Base-by-base conservation (phyloP, 2,888 invertebrate species). In the Zootermopsis nevadensis region DNA sequence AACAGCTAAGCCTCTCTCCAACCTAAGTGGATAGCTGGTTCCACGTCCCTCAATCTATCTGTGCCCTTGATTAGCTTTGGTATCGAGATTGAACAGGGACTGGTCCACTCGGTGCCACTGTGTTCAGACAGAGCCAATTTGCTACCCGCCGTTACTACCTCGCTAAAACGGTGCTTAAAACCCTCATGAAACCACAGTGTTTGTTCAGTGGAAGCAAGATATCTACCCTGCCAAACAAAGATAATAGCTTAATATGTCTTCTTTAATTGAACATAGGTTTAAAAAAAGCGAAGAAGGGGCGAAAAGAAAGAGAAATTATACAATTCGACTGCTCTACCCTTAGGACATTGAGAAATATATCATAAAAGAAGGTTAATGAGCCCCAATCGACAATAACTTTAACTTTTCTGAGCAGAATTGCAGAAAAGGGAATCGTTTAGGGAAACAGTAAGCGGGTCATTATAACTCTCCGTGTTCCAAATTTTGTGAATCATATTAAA, bases 251-350 rank as follows among this genome's bases (percentile, higher is more conserved):
- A 30, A 79, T 79, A 38, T 79, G 66, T 79, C 79, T 79, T 66
- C 38, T 66, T 79, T 66, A 79, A 79, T 79, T 79, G 79, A 79
- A 79, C 79, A 35, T 66, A 35, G 79, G 66, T 79, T 79, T 60
- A 79, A 38, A 79, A 38, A 79, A 53, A 79, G 30, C 22, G 33
- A 33, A 22, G 19, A 48, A 48, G 55, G 7, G 33, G 30, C 30
- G 55, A 31, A 55, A 33, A 55, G 77, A 55, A 77, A 55, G 33
- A 77, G 53, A 77, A 33, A 55, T 77, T 77, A 77, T 33, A 33
- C 77, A 55, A 30, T 77, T 77, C 77, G 77, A 55, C 19, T 53
- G 77, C 55, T 55, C 31, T 77, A 22, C 27, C 10, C 69, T 30
- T 27, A 30, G 69, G 69, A 69, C 76, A n/a, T 8, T 2, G 77